phyloP scores from a whole-genome alignment of 2,113 vertebrate species.

The Danionella cerebrum region DNA sequence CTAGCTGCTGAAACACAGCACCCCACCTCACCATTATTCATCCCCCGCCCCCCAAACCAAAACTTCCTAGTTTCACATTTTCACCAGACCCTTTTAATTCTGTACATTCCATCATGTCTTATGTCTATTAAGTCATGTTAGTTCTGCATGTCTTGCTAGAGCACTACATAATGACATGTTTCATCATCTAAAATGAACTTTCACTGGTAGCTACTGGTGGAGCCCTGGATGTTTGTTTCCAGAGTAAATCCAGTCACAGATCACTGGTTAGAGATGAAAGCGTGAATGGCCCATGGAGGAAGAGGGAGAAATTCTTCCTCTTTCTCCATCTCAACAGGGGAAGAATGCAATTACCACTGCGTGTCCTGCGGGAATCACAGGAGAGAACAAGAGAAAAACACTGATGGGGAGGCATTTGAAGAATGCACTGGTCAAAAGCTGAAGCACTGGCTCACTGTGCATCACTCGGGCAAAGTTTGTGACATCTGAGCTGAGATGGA shows the following conservation, averaged over 20 bases:
- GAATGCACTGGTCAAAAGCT: neutral
- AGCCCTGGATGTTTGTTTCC: constrained; percentile 1
- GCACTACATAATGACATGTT: no score
- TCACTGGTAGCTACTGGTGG: no score
- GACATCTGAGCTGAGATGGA: neutral
- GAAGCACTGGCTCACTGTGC: neutral
- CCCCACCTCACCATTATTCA: no score
- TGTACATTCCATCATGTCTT: no score
- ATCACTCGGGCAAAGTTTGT: neutral
- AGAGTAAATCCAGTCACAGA: constrained; percentile 13
- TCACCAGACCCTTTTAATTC: no score
- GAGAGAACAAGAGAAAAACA: neutral
- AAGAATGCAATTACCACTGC: constrained; percentile 31
- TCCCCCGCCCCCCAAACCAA: no score
- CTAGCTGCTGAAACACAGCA: no score
- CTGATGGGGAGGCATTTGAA: neutral
- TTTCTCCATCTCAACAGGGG: neutral
- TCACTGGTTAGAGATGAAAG: constrained; percentile 25
- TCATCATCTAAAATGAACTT: no score
- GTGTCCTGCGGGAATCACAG: neutral
- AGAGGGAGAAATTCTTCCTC: neutral
- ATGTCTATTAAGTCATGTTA: no score
- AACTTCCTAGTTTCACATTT: no score
- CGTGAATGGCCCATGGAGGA: neutral
- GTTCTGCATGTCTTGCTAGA: no score